These are phyloP conservation scores for Nixonia krombeini DNA, from an alignment of 1,140 invertebrate species.

Conservation along the genomic window DNA sequence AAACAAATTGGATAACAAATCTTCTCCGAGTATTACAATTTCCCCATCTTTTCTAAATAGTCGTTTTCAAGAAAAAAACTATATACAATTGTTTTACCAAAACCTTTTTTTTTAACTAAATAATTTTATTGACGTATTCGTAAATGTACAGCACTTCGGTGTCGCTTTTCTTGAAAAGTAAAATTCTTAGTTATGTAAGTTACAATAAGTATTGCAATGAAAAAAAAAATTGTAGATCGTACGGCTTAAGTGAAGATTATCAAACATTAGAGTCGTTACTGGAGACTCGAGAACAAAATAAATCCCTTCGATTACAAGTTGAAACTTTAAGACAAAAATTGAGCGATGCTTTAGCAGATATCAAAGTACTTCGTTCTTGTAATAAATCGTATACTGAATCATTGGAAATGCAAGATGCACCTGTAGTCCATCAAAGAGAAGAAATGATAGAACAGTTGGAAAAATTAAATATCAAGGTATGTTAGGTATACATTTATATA, in stretches of 20 bases:
- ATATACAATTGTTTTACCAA: too few species aligned
- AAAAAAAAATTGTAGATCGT: constrained; percentile 9
- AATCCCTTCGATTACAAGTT: constrained; percentile 78
- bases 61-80: too few species aligned
- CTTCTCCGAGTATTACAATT: too few species aligned
- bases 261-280: constrained; percentile 68
- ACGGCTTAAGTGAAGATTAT: constrained; percentile 24
- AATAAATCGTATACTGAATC: constrained; percentile 54
- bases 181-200: too few species aligned
- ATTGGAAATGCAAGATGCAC: constrained; percentile 51
- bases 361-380: constrained; percentile 74
- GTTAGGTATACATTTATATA: not conserved
- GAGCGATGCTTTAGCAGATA: constrained; percentile 81
- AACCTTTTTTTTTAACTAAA: too few species aligned
- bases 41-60: too few species aligned
- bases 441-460: constrained; percentile 81
- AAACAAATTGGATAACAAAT: too few species aligned
- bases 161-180: too few species aligned
- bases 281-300: constrained; percentile 78
- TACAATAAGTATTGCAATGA: too few species aligned
- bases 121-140: too few species aligned
- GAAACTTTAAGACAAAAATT: constrained; percentile 81
- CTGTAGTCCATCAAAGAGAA: constrained; percentile 75
- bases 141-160: too few species aligned
- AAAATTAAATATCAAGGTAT: constrained; percentile 76